Conservation (phyloP, 2,113 vertebrate genomes). For the Elachura formosa region DNA sequence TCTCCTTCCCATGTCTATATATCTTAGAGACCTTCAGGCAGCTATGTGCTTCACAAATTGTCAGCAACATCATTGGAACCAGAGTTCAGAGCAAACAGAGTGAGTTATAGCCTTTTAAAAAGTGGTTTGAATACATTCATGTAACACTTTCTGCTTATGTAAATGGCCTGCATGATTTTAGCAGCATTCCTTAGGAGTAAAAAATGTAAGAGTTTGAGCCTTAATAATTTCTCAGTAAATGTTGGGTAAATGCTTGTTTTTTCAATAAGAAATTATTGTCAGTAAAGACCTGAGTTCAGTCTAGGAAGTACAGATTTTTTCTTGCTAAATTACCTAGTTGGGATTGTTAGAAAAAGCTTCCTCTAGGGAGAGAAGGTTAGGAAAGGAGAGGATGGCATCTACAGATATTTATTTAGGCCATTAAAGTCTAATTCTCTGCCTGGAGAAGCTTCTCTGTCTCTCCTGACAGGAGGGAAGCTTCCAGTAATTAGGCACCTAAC, state of each 20-base stretch:
- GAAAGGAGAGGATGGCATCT: neutral
- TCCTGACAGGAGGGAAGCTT: neutral
- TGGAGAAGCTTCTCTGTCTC: constrained; percentile 23
- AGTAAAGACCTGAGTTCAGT: neutral
- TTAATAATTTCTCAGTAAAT: neutral
- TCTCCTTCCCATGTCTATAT: neutral
- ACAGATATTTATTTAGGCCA: constrained; percentile 42
- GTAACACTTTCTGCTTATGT: neutral
- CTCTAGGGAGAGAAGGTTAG: neutral
- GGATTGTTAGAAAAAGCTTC: neutral
- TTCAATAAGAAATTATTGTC: neutral
- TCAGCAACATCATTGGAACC: neutral
- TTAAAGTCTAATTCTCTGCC: constrained; percentile 35
- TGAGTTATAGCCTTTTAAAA: neutral
- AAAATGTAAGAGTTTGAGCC: neutral
- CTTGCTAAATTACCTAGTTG: constrained; percentile 2
- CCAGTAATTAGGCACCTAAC: constrained; percentile 44
- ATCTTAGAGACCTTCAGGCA: neutral
- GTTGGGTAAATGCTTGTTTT: neutral
- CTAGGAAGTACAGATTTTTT: neutral
- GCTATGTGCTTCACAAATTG: neutral
- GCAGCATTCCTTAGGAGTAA: neutral
- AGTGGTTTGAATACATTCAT: neutral
- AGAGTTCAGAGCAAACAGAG: neutral
- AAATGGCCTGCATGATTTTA: neutral